Conservation (phyloP, 2,113 vertebrate genomes). For the Channa maculata region DNA sequence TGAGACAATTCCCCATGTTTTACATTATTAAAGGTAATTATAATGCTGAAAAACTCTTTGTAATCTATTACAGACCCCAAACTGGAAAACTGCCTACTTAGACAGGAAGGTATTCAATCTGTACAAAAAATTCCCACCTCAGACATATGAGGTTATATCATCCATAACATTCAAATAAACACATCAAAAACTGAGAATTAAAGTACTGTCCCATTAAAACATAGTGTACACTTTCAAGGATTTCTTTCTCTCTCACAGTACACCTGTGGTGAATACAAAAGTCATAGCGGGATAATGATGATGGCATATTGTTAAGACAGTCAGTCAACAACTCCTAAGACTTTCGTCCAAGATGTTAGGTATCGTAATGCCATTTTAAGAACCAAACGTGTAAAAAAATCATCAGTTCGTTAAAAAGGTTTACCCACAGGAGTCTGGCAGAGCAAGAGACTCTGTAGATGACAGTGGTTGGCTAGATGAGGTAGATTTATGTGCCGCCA, state of each 20-base stretch:
- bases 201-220: conserved; percentile 6
- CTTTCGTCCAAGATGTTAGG: neutral
- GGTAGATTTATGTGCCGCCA: conserved; percentile 78
- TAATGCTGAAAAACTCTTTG: conserved; percentile 35
- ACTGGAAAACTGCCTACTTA: conserved; percentile 24
- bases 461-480: conserved; percentile 71
- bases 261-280: neutral
- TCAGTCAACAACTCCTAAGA: neutral
- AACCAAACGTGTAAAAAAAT: conserved; percentile 12
- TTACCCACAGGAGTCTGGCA: conserved; percentile 18
- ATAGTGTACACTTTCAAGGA: conserved; percentile 1
- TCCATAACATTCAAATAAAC: conserved; percentile 8
- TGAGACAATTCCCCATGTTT: conserved; percentile 39
- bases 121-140: conserved; percentile 33
- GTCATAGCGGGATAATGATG: neutral
- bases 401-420: conserved; percentile 1
- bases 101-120: conserved; percentile 42
- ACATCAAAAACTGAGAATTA: conserved; percentile 1
- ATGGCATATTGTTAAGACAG: neutral
- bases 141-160: conserved; percentile 12
- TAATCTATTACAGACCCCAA: conserved; percentile 24
- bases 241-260: neutral
- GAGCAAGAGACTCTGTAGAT: conserved; percentile 25
- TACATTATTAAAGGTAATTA: conserved; percentile 33
- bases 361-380: conserved; percentile 20